These are phyloP conservation scores for Stramonita haemastoma DNA, from an alignment of 2,888 invertebrate species.

Conservation along the genomic window DNA sequence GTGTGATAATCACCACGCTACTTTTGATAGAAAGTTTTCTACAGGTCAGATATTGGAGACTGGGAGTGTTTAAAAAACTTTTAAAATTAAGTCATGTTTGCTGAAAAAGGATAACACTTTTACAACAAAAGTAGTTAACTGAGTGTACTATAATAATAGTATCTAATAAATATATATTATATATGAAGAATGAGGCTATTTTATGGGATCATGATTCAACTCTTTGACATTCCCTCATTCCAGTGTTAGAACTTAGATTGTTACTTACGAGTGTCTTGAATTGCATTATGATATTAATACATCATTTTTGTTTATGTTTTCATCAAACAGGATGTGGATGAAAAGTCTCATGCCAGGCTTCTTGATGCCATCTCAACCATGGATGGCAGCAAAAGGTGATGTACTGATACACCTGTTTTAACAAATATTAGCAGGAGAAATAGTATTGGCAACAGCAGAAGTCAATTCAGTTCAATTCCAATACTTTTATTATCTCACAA, in stretches of 20 bases:
- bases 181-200: neutral
- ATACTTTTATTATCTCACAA: too few relatives aligned
- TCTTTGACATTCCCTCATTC: neutral
- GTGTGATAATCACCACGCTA: too few relatives aligned
- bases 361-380: slow-evolving; percentile 64
- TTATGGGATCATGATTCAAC: neutral
- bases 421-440: too few relatives aligned
- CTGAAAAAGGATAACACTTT: too few relatives aligned
- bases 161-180: neutral
- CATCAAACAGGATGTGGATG: slow-evolving; percentile 34
- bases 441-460: too few relatives aligned
- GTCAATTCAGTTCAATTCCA: too few relatives aligned
- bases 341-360: slow-evolving; percentile 57
- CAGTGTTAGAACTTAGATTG: neutral
- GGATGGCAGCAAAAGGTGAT: slow-evolving; percentile 63
- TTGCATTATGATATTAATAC: neutral
- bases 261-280: neutral
- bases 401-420: neutral
- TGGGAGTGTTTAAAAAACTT: too few relatives aligned
- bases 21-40: too few relatives aligned
- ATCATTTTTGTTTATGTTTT: neutral
- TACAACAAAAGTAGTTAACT: too few relatives aligned
- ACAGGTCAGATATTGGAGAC: too few relatives aligned
- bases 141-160: too few relatives aligned
- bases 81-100: too few relatives aligned